Base-by-base conservation (phyloP, 1,140 invertebrate genomes). In the Drosophila athabasca region DNA sequence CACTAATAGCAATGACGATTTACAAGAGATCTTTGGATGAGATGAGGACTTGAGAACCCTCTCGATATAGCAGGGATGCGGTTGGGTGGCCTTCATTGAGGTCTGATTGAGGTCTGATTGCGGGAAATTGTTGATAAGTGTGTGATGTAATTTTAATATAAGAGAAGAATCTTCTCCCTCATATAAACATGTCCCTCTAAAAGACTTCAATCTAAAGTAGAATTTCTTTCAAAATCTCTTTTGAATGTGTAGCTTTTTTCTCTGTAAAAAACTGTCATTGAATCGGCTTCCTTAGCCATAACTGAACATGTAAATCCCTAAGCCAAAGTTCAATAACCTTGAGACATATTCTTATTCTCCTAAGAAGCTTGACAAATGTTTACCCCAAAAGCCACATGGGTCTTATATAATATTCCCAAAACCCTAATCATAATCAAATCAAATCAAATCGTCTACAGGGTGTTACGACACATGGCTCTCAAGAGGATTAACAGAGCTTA, bases 41-140 rank as follows among this genome's bases (percentile, higher is more conserved):
- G 15, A 29, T 39, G 65, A 68, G 66, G 24, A 2, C 8, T 24
- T n/a, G 41, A 58, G 61, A 62, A 62, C n/a, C 17, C 9, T 13
- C 1, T 3, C 9, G 9, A 35, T 19, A 19, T 19, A 11, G 26
- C 5, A 19, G n/a, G 24, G n/a, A 31, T 31, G 24, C 9, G 24
- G 43, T 55, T 58, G 66, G 66, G 66, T 69, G 64, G 51, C 66
- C 66, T 69, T 69, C 44, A 35, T 41, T 55, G 24, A 7, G 24
- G 24, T 24, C 13, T 19, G 17, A 19, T 19, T 19, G 17, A 19
- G 17, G 17, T 22, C n/a, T 17, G 31, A 48, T 43, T 57, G 11
- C 4, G 13, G 24, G 17, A 4, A 55, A 68, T n/a, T n/a, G 39
- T 7, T 19, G n/a, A 46, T 52, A 52, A 53, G 61, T 52, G 11